A percentile compares a stretch with the other conserved stretches of the same genome.
phyloP scores from a whole-genome alignment of 2,888 invertebrate genomes.

The Trissolcus japonicus region DNA sequence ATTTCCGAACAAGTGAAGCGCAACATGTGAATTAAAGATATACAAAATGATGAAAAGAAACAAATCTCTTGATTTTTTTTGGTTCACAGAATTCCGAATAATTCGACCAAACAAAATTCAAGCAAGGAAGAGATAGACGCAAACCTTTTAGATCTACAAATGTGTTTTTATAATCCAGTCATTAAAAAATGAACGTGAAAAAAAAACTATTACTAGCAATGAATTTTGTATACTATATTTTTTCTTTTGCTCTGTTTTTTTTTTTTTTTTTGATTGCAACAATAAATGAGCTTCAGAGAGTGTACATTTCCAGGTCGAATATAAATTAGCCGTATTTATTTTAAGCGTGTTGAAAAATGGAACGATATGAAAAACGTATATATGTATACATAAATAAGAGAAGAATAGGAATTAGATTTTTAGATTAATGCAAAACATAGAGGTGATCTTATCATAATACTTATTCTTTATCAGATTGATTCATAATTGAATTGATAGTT shows the following conservation, averaged over 20 bases:
- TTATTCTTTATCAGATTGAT: slow-evolving; percentile 44
- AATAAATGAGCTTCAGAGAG: slow-evolving; percentile 40
- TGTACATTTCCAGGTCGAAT: slow-evolving; percentile 39
- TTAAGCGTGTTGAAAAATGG: slow-evolving; percentile 47
- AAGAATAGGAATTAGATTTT: slow-evolving; percentile 61
- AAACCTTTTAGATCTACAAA: slow-evolving; percentile 10
- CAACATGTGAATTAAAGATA: slow-evolving; percentile 34
- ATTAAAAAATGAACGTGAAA: slow-evolving; percentile 1
- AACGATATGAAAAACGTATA: slow-evolving; percentile 49
- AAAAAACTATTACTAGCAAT: slow-evolving; percentile 5
- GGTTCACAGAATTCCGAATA: slow-evolving; percentile 14
- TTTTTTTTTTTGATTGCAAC: slow-evolving; percentile 18
- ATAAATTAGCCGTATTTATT: slow-evolving; percentile 52
- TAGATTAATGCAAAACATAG: slow-evolving; percentile 61
- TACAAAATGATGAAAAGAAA: slow-evolving; percentile 28
- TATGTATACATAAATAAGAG: slow-evolving; percentile 49
- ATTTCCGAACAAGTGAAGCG: slow-evolving; percentile 63
- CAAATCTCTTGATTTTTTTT: slow-evolving; percentile 25
- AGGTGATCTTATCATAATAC: slow-evolving; percentile 64
- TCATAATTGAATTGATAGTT: slow-evolving; percentile 39
- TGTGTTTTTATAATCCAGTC: slow-evolving; percentile 25
- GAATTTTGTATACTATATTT: slow-evolving; percentile 23
- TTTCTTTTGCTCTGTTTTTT: neutral
- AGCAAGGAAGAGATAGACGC: slow-evolving; percentile 11
- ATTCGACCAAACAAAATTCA: slow-evolving; percentile 5